These are phyloP conservation scores for Glyptemys insculpta DNA, from an alignment of 2,797 vertebrate genomes.

Conservation along the genomic window DNA sequence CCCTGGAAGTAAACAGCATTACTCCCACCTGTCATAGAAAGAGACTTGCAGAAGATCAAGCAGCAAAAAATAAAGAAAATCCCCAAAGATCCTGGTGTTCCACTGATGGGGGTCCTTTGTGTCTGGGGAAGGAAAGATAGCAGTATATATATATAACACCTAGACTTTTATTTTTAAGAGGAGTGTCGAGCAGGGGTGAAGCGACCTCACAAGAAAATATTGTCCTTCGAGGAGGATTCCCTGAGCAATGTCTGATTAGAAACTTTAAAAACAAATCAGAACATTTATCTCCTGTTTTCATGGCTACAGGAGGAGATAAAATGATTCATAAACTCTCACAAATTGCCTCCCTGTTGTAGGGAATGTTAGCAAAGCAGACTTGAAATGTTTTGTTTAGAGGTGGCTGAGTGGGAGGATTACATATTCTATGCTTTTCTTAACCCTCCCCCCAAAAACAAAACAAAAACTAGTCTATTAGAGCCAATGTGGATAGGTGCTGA, in stretches of 20 bases:
- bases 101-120: not conserved
- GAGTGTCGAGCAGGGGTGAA: not conserved
- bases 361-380: not conserved
- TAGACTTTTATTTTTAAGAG: not conserved
- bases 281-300: fast-evolving
- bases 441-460: not conserved
- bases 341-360: not conserved
- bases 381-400: fast-evolving
- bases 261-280: not conserved
- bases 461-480: not conserved
- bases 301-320: not conserved
- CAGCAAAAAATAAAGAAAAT: not conserved
- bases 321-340: not conserved
- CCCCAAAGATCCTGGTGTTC: not conserved
- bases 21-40: not conserved
- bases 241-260: not conserved
- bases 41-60: not conserved
- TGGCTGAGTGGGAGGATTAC: not conserved
- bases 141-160: not conserved
- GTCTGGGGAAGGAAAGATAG: not conserved
- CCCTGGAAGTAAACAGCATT: not conserved
- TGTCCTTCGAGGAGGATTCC: not conserved
- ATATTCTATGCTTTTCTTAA: not conserved
- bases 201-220: no score
- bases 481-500: not conserved